Percentiles rank a stretch among this genome's conserved stretches.
Conservation (phyloP, 2,797 vertebrate genomes). For the Mormyrus hasselquistii region DNA sequence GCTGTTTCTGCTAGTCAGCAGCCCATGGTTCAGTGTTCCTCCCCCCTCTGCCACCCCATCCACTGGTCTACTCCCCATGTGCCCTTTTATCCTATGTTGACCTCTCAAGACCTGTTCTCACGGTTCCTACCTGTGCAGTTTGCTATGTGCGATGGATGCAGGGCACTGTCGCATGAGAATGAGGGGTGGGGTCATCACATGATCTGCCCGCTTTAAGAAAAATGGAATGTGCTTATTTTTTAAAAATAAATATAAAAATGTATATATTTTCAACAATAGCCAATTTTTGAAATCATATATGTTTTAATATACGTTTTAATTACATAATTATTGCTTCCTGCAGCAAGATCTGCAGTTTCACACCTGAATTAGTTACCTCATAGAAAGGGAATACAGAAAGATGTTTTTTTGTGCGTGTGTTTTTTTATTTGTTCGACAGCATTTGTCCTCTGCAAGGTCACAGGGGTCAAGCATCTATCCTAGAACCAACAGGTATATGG, state of each 20-base stretch:
- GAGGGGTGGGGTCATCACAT: neutral
- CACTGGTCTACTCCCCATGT: neutral
- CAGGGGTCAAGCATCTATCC: neutral
- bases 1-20: neutral
- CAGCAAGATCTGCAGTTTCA: constrained; percentile 55
- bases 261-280: neutral
- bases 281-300: neutral
- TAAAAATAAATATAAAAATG: neutral
- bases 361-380: constrained; percentile 24
- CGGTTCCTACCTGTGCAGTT: neutral
- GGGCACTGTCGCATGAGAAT: neutral
- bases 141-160: neutral
- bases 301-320: constrained; percentile 17
- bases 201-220: neutral
- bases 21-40: neutral
- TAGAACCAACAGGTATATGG: neutral
- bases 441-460: neutral
- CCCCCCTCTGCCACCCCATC: neutral
- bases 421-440: neutral
- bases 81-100: neutral
- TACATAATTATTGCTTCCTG: constrained; percentile 24
- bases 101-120: neutral
- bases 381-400: neutral
- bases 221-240: neutral
- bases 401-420: neutral